phyloP scores from a whole-genome alignment of 2,888 invertebrate species.

The Caenorhabditis doughertyi region DNA sequence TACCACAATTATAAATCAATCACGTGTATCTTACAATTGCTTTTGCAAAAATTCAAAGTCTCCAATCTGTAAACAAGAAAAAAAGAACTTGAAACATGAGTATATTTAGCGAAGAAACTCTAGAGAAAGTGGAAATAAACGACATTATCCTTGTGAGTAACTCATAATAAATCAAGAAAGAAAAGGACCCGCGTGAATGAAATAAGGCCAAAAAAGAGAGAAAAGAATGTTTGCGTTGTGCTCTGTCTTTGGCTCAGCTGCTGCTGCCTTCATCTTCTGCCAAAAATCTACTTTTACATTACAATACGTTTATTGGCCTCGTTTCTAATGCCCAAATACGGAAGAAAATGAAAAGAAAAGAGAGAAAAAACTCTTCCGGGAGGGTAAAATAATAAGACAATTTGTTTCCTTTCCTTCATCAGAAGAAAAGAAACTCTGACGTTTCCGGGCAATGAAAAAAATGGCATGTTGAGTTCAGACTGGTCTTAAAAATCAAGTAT shows the following conservation, averaged over 20 bases:
- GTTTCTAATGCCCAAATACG: constrained; percentile 38
- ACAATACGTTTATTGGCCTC: constrained; percentile 48
- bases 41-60: too few relatives aligned
- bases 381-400: background rate
- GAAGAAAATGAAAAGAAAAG: constrained; percentile 7
- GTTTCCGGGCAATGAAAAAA: constrained; percentile 2
- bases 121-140: constrained; percentile 22
- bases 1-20: too few relatives aligned
- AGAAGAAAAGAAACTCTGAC: constrained; percentile 15
- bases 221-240: constrained; percentile 40
- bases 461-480: background rate
- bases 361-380: constrained; percentile 25
- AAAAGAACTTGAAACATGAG: constrained; percentile 35
- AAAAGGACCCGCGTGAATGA: constrained; percentile 56
- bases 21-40: too few relatives aligned
- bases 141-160: constrained; percentile 42
- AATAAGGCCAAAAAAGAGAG: constrained; percentile 42
- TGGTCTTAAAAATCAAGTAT: background rate
- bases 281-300: constrained; percentile 45
- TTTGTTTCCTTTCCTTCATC: constrained; percentile 33
- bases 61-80: background rate
- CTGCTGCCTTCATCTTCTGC: constrained; percentile 3
- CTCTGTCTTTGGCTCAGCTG: constrained; percentile 16
- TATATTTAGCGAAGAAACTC: constrained; percentile 24
- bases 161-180: constrained; percentile 60